Evolutionary conservation across 1,140 invertebrate genomes (phyloP).

Genomic region (Andricus grossulariae): DNA sequence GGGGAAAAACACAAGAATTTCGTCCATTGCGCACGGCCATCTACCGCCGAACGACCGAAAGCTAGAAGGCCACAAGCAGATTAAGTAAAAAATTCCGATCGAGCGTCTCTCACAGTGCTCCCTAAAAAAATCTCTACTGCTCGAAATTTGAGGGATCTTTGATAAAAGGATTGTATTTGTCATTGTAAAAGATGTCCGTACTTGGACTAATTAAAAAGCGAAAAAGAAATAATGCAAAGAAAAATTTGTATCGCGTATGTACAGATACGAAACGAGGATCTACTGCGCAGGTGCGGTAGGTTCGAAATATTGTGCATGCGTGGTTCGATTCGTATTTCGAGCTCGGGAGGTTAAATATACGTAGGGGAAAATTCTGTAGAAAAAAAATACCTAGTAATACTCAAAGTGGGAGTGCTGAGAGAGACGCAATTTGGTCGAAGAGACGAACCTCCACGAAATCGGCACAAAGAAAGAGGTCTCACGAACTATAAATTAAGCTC

Average conservation of each 20-base stretch:
- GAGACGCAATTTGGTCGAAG: conserved; percentile 18
- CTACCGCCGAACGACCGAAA: not conserved
- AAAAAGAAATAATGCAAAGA: not conserved
- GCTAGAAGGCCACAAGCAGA: not conserved
- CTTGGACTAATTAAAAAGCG: not conserved
- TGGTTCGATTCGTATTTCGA: not conserved
- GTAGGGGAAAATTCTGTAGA: not conserved
- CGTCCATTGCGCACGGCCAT: conserved; percentile 54
- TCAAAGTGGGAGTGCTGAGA: conserved; percentile 36
- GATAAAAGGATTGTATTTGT: not conserved
- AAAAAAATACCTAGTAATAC: conserved; percentile 52
- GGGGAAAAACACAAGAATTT: conserved; percentile 48
- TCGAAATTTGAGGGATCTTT: not conserved
- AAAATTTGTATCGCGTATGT: not conserved
- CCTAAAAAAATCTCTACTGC: not conserved
- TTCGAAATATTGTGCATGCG: too few relatives aligned
- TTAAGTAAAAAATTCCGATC: too few relatives aligned
- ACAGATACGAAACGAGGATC: too few relatives aligned
- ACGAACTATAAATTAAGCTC: conserved; percentile 56
- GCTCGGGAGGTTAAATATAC: not conserved
- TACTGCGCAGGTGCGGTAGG: too few relatives aligned
- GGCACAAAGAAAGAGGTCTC: conserved; percentile 57
- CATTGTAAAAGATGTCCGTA: not conserved
- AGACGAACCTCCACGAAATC: conserved; percentile 47
- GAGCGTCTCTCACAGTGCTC: not conserved